phyloP scores from a whole-genome alignment of 30 jellyfish, hydroid and myxozoan species.

The Cassiopea andromeda region DNA sequence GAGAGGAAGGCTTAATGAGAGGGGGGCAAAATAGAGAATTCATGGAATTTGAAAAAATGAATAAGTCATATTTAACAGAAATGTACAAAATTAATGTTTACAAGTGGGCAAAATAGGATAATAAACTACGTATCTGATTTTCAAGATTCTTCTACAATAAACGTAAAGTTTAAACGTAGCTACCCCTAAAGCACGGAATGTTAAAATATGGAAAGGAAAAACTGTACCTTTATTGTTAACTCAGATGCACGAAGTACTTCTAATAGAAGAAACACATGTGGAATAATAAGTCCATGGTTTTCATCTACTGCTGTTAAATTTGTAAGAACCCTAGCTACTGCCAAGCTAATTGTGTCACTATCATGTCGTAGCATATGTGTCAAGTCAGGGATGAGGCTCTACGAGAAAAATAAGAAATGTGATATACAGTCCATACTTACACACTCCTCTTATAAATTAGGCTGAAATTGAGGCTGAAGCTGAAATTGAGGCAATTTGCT shows the following conservation, averaged over 20 bases:
- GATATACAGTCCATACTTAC: background rate
- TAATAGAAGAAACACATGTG: slow-evolving; percentile 48
- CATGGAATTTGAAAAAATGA: too few species aligned
- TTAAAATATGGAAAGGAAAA: background rate
- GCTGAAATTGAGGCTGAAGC: too few species aligned
- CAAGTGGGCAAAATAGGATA: too few species aligned
- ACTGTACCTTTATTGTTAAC: slow-evolving; percentile 63
- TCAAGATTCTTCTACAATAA: background rate
- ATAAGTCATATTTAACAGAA: too few species aligned
- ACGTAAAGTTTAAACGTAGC: background rate
- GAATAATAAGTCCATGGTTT: slow-evolving; percentile 53
- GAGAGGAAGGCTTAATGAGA: too few species aligned
- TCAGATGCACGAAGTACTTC: slow-evolving; percentile 65
- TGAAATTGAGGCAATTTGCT: too few species aligned
- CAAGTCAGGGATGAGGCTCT: slow-evolving; percentile 57
- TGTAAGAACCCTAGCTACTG: slow-evolving; percentile 82
- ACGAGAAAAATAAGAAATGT: background rate
- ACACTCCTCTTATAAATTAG: too few species aligned
- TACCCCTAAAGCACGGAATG: background rate
- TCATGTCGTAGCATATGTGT: slow-evolving; percentile 24
- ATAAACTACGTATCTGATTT: background rate
- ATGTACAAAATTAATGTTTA: too few species aligned
- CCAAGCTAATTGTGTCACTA: slow-evolving; percentile 51
- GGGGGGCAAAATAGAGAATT: too few species aligned
- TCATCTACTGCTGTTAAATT: slow-evolving; percentile 84